Base-by-base conservation (phyloP, 30 jellyfish, hydroid and myxozoan species). In the Aurelia sp. region DNA sequence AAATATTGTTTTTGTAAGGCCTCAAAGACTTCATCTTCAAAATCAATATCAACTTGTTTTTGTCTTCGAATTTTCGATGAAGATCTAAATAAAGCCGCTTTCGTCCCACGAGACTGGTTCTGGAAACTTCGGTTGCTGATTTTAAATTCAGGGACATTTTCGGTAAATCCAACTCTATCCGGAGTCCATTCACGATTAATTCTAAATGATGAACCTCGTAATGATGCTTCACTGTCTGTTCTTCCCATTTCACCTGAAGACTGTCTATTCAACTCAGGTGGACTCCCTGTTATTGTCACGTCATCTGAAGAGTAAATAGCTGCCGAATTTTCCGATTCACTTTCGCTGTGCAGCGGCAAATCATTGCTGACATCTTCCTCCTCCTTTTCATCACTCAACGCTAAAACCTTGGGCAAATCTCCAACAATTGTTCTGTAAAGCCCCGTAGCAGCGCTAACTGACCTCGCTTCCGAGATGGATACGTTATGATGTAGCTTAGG, bases 391-490 rank as follows among this genome's bases (percentile, higher is more conserved):
- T 67, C 48, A n/a, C 53, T 70, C 35, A 86, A 67, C 20, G 71
- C 71, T 21, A 95, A 78, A 55, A 85, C 96, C 11, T 61, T 35
- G 1, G 99, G 99, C 47, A 95, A 31, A 23, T 89, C 93, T 18
- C 99, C 99, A 40, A 95, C 84, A 9, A 95, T 91, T 47, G 99
- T 95, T 51, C 99, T 66, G 90, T 95, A 95, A 4, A 95, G 71
- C 13, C 99, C 99, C 3, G 99, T 89, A 13, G 99, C 91, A 8
- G 96, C 90, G 58, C 82, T 75, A 16, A 95, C 97, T 6, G 86
- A 50, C 58, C 81, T 69, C 20, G 92, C 57, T 61, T 95, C 99
- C 21, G 99, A 95, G 30, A 95, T 87, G 7, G 99, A 80, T 64
- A 60, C 62, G 33, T 86, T 66, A 65, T 67, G 82, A 11, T 50